phyloP scores from a whole-genome alignment of 2,113 vertebrate species.

The Anolis carolinensis region DNA sequence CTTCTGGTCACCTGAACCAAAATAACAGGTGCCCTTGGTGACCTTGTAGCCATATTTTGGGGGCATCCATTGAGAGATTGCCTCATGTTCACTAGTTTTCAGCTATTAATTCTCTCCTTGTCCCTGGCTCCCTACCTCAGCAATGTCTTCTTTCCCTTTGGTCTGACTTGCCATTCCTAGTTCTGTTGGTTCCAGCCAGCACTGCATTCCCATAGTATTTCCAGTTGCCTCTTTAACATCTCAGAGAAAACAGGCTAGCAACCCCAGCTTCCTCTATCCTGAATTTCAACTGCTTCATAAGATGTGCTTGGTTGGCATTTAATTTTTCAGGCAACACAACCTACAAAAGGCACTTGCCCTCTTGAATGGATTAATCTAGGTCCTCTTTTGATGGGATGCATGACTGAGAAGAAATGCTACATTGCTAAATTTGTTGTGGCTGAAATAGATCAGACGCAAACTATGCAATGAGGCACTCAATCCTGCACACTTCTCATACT shows the following conservation, averaged over 20 bases:
- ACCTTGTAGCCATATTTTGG: not conserved
- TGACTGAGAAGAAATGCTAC: not conserved
- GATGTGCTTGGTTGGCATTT: not conserved
- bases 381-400: not conserved
- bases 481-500: accelerated
- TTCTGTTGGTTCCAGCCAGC: not conserved
- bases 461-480: not conserved
- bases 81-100: not conserved
- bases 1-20: not conserved
- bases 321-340: not conserved
- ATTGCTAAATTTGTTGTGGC: not conserved
- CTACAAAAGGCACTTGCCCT: too few species aligned
- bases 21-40: not conserved
- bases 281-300: not conserved
- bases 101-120: not conserved
- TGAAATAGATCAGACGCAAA: not conserved
- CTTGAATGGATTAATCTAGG: not conserved
- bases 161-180: not conserved
- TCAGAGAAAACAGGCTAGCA: not conserved
- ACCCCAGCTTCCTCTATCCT: not conserved
- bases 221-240: not conserved
- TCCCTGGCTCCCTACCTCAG: not conserved
- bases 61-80: not conserved
- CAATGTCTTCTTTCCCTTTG: not conserved
- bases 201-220: not conserved